Conservation (phyloP, 2,113 vertebrate genomes). For the Monarcha castaneiventris region DNA sequence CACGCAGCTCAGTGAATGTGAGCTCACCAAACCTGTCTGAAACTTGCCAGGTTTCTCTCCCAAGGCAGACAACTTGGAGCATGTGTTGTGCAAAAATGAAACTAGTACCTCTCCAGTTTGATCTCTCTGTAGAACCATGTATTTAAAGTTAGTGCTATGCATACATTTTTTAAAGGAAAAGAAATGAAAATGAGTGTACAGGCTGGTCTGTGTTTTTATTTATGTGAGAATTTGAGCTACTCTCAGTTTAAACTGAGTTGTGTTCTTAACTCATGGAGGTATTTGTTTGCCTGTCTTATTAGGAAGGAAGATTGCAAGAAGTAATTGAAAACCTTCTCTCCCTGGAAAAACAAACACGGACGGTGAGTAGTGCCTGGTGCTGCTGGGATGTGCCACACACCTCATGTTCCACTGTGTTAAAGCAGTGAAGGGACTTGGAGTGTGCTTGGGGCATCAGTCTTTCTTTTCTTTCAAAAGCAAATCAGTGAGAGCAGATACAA, state of each 20-base stretch:
- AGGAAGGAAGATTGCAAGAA: conserved; percentile 97
- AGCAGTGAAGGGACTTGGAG: not conserved
- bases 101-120: not conserved
- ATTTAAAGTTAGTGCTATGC: not conserved
- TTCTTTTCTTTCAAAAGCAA: not conserved
- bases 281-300: conserved; percentile 26
- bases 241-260: not conserved
- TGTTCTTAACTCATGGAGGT: not conserved
- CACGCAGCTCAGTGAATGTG: not conserved
- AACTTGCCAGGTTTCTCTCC: not conserved
- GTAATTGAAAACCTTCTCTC: conserved; percentile 93
- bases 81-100: not conserved
- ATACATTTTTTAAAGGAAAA: not conserved
- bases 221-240: not conserved
- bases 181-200: not conserved
- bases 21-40: conserved; percentile 5
- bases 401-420: not conserved
- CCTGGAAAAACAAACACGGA: conserved; percentile 96
- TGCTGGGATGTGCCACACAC: not conserved
- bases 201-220: not conserved
- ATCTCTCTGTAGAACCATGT: not conserved
- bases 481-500: not conserved
- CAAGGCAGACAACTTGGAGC: not conserved
- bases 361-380: conserved; percentile 72
- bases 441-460: not conserved